phyloP scores from a whole-genome alignment of 2,113 vertebrate species.

The Aviceda subcristata region DNA sequence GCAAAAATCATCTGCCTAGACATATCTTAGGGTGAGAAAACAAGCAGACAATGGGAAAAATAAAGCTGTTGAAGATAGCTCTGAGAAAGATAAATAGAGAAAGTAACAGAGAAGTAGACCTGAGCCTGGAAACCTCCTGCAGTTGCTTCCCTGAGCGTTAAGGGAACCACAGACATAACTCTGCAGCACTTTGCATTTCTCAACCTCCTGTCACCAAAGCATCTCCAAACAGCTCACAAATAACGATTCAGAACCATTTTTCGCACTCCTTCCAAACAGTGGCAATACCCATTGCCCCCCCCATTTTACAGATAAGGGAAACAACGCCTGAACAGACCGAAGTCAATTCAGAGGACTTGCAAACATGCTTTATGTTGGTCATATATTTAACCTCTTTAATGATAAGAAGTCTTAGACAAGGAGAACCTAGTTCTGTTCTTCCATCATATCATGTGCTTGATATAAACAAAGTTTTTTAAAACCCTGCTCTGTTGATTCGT shows the following conservation, averaged over 20 bases:
- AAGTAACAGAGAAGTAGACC: not conserved
- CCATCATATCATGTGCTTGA: not conserved
- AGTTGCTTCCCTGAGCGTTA: not conserved
- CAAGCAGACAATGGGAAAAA: not conserved
- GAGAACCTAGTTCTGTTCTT: not conserved
- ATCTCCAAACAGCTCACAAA: not conserved
- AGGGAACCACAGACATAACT: not conserved
- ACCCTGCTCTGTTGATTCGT: not conserved
- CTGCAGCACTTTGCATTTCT: not conserved
- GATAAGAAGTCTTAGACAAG: not conserved
- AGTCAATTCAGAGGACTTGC: not conserved
- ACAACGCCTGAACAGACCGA: not conserved
- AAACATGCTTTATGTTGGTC: not conserved
- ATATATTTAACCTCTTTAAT: not conserved
- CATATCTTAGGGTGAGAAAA: not conserved
- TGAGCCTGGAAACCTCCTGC: not conserved
- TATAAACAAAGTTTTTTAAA: not conserved
- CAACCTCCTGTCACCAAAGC: not conserved
- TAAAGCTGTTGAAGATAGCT: not conserved
- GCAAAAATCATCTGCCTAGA: not conserved
- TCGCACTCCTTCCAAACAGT: not conserved
- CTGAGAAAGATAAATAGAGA: not conserved
- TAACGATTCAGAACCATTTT: not conserved
- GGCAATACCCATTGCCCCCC: accelerated
- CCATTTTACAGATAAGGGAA: not conserved